These are phyloP conservation scores for Stenodema calcarata DNA, from an alignment of 2,888 invertebrate species.

Conservation along the genomic window DNA sequence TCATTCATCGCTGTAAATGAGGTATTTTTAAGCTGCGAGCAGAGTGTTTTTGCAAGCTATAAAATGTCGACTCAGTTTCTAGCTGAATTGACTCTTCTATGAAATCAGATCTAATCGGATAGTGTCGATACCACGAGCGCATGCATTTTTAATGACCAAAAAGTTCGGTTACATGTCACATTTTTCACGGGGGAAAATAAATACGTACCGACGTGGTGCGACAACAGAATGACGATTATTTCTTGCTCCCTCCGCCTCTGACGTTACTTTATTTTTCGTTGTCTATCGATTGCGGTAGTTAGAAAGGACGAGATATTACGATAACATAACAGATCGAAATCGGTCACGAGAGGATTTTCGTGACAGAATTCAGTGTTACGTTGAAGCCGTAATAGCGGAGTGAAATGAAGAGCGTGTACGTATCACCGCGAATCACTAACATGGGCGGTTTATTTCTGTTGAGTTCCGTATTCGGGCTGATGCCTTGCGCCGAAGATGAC, in stretches of 20 bases:
- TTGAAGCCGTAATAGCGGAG: not conserved
- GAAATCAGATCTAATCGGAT: not conserved
- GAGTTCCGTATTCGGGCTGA: conserved; percentile 10
- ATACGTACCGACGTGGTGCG: not conserved
- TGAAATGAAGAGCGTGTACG: not conserved
- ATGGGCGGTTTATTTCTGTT: conserved; percentile 22
- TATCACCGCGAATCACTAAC: not conserved
- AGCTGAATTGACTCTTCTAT: not conserved
- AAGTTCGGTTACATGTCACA: not conserved
- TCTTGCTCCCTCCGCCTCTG: not conserved
- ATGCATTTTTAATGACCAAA: not conserved
- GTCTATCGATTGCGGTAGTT: not conserved
- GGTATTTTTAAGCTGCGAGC: too few relatives aligned
- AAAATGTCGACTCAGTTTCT: too few relatives aligned
- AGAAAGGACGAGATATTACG: not conserved
- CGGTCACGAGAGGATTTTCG: not conserved
- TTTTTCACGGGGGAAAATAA: not conserved
- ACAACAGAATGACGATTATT: not conserved
- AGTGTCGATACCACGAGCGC: not conserved
- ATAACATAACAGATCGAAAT: not conserved
- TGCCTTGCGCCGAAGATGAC: conserved; percentile 41
- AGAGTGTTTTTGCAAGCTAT: too few relatives aligned
- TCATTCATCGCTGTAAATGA: too few relatives aligned
- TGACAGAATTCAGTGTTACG: not conserved
- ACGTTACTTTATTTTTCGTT: not conserved